Base-by-base conservation (phyloP, 2,797 vertebrate species). In the Pseudochaenichthys georgianus region DNA sequence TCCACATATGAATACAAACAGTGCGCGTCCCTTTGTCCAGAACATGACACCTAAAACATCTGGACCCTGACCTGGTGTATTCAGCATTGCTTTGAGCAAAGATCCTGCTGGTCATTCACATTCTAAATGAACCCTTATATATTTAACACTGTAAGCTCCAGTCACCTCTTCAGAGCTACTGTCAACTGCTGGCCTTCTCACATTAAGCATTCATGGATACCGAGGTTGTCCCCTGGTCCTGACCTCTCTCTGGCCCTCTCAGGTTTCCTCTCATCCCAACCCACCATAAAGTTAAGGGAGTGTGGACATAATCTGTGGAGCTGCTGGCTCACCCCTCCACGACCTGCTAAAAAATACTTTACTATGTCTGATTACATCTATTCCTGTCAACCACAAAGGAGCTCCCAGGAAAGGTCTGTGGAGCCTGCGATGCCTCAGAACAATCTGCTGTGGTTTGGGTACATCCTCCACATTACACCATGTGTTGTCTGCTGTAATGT, bases 341-440 rank as follows among this genome's bases (percentile, higher is more conserved):
- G 92, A 93, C 87, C 91, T 84, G 73, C 57, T 50, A 81, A 65
- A 28, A 62, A 85, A 87, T 89, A 72, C 83, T 86, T 93, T 85
- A 83, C 79, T 78, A 67, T 19, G 57, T 71, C 84, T 87, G 92
- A 93, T 93, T 92, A 87, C 80, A 94, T 94, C 93, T 93, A 82
- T 84, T 84, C 77, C 85, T 82, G 76, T 88, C 84, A 84, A 90
- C 78, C 75, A 87, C 70, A 82, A 81, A 82, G 75, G 73, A 74
- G 64, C 81, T 83, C 73, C 75, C 52, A 84, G 68, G 63, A 73
- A 75, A 81, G 83, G 70, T 73, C 75, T 52, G 9, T 64, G 63
- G 50, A 82, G 75, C 60, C 64, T 46, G 45, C 6, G 68, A 74
- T 81, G 74, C 73, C 75, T 80, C 73, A 47, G 13, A 58, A 64